Evolutionary conservation across 2,888 invertebrate species (phyloP).

Genomic region (Acrobasis suavella): DNA sequence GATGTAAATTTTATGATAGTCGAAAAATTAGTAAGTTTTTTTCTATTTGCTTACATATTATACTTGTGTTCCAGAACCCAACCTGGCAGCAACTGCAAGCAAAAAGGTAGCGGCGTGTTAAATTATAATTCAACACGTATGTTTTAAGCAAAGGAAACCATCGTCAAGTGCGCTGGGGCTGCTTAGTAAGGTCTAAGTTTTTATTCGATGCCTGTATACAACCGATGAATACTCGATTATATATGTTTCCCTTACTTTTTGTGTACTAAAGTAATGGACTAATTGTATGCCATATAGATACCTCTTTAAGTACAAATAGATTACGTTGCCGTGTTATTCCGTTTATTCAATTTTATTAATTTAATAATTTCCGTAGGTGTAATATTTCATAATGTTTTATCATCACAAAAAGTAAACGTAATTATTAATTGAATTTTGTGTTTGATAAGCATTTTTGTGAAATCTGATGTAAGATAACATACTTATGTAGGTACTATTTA

Average conservation of each 20-base stretch:
- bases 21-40: too few relatives aligned
- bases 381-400: slow-evolving; percentile 1
- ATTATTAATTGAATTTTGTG: background rate
- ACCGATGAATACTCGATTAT: background rate
- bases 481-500: background rate
- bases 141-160: background rate
- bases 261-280: background rate
- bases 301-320: slow-evolving; percentile 22
- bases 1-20: too few relatives aligned
- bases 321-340: background rate
- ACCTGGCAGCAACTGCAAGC: slow-evolving; percentile 40
- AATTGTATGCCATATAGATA: slow-evolving; percentile 12
- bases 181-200: background rate
- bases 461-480: slow-evolving; percentile 3
- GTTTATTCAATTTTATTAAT: background rate
- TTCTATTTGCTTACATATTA: too few relatives aligned
- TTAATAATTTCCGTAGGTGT: background rate
- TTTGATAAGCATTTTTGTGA: slow-evolving; percentile 5
- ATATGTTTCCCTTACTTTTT: background rate
- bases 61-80: slow-evolving; percentile 36
- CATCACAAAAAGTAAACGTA: background rate
- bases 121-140: slow-evolving; percentile 31
- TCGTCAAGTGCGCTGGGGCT: background rate
- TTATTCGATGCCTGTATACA: background rate
- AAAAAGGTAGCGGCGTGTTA: slow-evolving; percentile 61